Conservation (phyloP, 2,113 vertebrate genomes). For the Sinocyclocheilus anophthalmus region DNA sequence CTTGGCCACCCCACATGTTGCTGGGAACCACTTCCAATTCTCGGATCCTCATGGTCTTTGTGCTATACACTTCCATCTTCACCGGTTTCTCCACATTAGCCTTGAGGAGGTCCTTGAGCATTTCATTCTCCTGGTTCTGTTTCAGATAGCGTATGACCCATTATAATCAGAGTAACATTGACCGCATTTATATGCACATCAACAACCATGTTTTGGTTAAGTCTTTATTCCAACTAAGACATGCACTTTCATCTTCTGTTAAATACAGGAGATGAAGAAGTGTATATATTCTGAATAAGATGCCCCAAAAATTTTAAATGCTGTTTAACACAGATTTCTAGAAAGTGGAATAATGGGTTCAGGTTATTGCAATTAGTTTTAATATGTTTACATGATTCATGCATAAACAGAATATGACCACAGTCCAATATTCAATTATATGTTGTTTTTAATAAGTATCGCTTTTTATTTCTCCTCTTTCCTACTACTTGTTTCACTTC, state of each 20-base stretch:
- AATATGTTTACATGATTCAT: not conserved
- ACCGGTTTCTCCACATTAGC: constrained; percentile 88
- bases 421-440: not conserved
- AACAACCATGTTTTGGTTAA: not conserved
- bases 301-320: not conserved
- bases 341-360: not conserved
- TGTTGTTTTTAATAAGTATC: not conserved
- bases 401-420: not conserved
- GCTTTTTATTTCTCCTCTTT: too few species aligned
- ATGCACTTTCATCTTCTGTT: not conserved
- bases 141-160: not conserved
- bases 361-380: not conserved
- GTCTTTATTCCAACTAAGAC: not conserved
- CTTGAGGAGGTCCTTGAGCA: constrained; percentile 87
- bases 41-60: constrained; percentile 84
- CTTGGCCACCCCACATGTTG: constrained; percentile 97
- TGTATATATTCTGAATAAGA: too few species aligned
- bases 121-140: constrained; percentile 91
- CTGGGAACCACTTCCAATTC: constrained; percentile 92
- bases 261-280: too few species aligned
- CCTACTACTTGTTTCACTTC: too few species aligned
- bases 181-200: not conserved
- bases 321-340: not conserved
- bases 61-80: constrained; percentile 90
- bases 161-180: not conserved